Percentiles rank a stretch among this genome's conserved stretches.
These are phyloP conservation scores for Zoanthus sociatus DNA, from an alignment of 92 coral and sea anemone genomes.

Conservation along the genomic window DNA sequence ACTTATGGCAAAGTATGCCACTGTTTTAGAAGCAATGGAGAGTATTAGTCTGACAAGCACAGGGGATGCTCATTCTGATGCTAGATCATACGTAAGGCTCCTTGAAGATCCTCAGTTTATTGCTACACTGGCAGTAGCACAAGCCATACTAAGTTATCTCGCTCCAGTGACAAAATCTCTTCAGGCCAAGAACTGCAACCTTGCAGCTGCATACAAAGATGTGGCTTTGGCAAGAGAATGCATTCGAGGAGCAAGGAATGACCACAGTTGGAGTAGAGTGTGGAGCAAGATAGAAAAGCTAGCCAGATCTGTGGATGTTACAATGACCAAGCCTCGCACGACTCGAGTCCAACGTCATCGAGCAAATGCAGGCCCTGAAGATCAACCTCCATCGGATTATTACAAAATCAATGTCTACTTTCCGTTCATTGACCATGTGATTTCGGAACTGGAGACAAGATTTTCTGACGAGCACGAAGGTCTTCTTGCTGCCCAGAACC, in stretches of 20 bases:
- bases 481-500: constrained; percentile 6
- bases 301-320: constrained; percentile 31
- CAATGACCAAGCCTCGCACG: constrained; percentile 27
- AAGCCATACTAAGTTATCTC: constrained; percentile 40
- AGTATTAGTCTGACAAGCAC: constrained; percentile 35
- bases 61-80: constrained; percentile 48
- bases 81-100: constrained; percentile 50
- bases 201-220: constrained; percentile 38
- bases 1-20: constrained; percentile 54
- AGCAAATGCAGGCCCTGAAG: not conserved
- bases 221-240: constrained; percentile 41
- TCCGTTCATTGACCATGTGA: constrained; percentile 56
- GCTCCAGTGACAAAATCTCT: constrained; percentile 39
- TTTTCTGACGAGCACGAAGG: constrained; percentile 52
- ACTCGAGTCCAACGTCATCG: constrained; percentile 1
- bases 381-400: constrained; percentile 43
- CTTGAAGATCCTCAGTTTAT: constrained; percentile 56
- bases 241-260: constrained; percentile 45
- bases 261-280: constrained; percentile 17
- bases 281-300: constrained; percentile 37
- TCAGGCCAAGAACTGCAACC: constrained; percentile 11
- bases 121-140: constrained; percentile 50
- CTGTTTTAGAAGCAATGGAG: constrained; percentile 10
- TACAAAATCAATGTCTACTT: constrained; percentile 59
- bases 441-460: constrained; percentile 40